Evolutionary conservation across 2,113 vertebrate species (phyloP).

Genomic region (Ctenodactylus gundi): DNA sequence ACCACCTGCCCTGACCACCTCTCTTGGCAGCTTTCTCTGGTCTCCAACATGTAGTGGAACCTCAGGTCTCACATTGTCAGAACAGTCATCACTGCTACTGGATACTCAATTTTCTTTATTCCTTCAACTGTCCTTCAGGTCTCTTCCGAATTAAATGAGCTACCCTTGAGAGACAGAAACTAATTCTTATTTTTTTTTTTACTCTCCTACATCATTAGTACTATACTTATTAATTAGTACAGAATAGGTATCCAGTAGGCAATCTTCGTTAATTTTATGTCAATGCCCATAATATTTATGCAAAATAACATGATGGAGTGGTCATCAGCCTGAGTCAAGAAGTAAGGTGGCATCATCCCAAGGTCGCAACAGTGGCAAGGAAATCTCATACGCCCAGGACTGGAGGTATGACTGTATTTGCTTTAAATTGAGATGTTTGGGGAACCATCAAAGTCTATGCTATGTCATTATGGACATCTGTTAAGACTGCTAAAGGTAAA

Average conservation of each 20-base stretch:
- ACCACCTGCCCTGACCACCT: neutral
- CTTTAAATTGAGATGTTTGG: conserved; percentile 47
- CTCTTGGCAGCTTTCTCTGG: neutral
- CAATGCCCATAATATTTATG: conserved; percentile 54
- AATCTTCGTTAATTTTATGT: conserved; percentile 61
- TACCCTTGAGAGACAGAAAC: neutral
- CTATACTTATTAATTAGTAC: conserved; percentile 52
- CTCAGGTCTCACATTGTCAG: neutral
- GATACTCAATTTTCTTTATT: neutral
- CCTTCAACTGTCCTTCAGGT: conserved; percentile 12
- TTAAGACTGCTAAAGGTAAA: conserved; percentile 74
- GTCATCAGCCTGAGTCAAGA: conserved; percentile 38
- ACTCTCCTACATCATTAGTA: conserved; percentile 43
- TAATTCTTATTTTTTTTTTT: conserved; percentile 57
- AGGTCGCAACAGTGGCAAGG: conserved; percentile 17
- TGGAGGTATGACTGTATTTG: neutral
- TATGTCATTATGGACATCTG: conserved; percentile 73
- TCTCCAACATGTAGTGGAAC: neutral
- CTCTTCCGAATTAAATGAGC: neutral
- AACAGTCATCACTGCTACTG: neutral
- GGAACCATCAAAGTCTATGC: conserved; percentile 5
- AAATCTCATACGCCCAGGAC: neutral
- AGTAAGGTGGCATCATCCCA: conserved; percentile 28
- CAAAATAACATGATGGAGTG: conserved; percentile 38
- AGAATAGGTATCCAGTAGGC: neutral